A percentile compares a stretch with the other conserved stretches of the same genome.
These are phyloP conservation scores for Dorcus hopei DNA, from an alignment of 2,888 invertebrate species.

Conservation along the genomic window DNA sequence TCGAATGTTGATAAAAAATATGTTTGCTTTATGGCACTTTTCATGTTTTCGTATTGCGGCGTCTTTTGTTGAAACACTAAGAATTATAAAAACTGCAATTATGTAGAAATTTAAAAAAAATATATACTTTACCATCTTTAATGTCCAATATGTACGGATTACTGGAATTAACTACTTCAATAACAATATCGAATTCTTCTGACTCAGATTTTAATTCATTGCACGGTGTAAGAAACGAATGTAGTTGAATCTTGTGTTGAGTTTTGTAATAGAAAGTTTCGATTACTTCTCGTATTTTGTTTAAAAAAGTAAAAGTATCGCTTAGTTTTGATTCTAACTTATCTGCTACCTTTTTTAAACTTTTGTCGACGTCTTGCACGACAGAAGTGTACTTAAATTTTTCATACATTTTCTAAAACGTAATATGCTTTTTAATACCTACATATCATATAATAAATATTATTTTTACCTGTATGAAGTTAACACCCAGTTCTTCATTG, in stretches of 20 bases:
- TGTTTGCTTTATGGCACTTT: constrained; percentile 40
- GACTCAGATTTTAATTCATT: constrained; percentile 19
- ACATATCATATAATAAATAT: neutral
- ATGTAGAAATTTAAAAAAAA: constrained; percentile 10
- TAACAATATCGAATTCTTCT: constrained; percentile 23
- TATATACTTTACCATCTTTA: constrained; percentile 22
- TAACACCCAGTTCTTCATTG: constrained; percentile 43
- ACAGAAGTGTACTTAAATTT: constrained; percentile 40
- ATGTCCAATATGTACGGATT: constrained; percentile 25
- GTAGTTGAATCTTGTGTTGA: constrained; percentile 19
- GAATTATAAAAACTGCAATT: neutral
- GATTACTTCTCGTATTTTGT: constrained; percentile 36
- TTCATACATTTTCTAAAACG: constrained; percentile 41
- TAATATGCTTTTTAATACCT: neutral
- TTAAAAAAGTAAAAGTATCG: constrained; percentile 39
- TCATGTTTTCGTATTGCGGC: constrained; percentile 32
- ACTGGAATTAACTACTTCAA: constrained; percentile 21
- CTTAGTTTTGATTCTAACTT: constrained; percentile 41
- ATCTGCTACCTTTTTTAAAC: constrained; percentile 36
- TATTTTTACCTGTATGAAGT: constrained; percentile 39
- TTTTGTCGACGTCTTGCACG: constrained; percentile 35
- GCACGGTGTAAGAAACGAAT: constrained; percentile 32
- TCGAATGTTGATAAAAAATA: constrained; percentile 44
- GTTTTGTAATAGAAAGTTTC: constrained; percentile 30
- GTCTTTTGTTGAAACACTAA: constrained; percentile 38